phyloP scores from a whole-genome alignment of 2,797 vertebrate species.

The Strix occidentalis region DNA sequence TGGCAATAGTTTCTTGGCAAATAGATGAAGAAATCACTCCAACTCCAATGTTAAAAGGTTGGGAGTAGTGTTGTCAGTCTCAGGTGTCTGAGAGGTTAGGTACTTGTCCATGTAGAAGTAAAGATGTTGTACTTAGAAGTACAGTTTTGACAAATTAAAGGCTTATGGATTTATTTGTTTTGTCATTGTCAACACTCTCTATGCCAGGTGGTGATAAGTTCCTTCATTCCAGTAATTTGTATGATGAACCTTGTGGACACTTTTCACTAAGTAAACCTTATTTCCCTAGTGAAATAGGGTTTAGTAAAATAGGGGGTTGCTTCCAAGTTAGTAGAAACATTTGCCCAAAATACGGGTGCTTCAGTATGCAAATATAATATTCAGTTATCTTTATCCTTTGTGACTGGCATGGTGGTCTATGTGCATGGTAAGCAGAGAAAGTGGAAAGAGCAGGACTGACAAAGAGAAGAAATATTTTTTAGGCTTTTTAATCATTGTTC shows the following conservation, averaged over 20 bases:
- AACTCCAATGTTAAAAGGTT: neutral
- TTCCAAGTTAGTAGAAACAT: neutral
- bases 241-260: neutral
- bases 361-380: neutral
- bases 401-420: neutral
- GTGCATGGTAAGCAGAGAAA: neutral
- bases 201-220: neutral
- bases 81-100: neutral
- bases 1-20: neutral
- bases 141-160: neutral
- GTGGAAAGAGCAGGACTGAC: neutral
- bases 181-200: neutral
- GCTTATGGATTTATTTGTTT: neutral
- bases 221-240: neutral
- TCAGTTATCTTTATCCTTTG: neutral
- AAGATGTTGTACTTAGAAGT: neutral
- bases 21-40: neutral
- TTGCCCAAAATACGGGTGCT: neutral
- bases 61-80: neutral
- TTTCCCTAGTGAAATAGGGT: neutral
- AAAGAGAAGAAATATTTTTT: conserved; percentile 9
- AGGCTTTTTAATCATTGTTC: neutral
- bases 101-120: neutral
- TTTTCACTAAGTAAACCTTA: neutral
- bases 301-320: neutral